Conservation (phyloP, 2,113 vertebrate genomes). For the Colossoma macropomum region DNA sequence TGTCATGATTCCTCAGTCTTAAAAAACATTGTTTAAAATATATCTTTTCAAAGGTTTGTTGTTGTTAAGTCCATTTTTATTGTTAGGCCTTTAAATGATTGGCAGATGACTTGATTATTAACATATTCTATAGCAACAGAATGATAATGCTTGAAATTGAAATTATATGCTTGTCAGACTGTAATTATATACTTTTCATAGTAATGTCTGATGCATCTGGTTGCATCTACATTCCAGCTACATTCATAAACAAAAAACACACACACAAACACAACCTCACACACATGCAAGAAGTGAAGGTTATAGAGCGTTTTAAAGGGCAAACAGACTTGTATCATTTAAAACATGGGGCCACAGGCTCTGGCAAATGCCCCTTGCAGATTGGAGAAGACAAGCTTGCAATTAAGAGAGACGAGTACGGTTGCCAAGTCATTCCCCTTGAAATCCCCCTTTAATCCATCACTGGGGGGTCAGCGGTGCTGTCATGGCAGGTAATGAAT, state of each 20-base stretch:
- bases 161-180: no score
- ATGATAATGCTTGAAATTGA: no score
- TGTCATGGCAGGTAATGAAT: slow-evolving; percentile 54
- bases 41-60: no score
- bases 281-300: slow-evolving; percentile 10
- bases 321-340: slow-evolving; percentile 37
- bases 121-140: no score
- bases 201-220: no score
- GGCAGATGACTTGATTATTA: no score
- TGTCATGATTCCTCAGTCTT: no score
- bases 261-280: background rate
- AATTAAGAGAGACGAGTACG: slow-evolving; percentile 43
- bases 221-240: no score
- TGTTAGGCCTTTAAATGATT: no score
- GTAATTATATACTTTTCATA: no score
- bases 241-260: background rate
- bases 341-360: slow-evolving; percentile 9
- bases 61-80: no score
- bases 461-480: slow-evolving; percentile 47
- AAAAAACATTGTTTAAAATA: no score
- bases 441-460: slow-evolving; percentile 60
- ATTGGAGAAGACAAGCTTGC: slow-evolving; percentile 28
- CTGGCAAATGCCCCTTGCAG: slow-evolving; percentile 8
- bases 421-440: slow-evolving; percentile 58
- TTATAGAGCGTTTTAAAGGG: slow-evolving; percentile 23